Evolutionary conservation across 2,113 vertebrate genomes (phyloP).

Genomic region (Addax nasomaculatus): DNA sequence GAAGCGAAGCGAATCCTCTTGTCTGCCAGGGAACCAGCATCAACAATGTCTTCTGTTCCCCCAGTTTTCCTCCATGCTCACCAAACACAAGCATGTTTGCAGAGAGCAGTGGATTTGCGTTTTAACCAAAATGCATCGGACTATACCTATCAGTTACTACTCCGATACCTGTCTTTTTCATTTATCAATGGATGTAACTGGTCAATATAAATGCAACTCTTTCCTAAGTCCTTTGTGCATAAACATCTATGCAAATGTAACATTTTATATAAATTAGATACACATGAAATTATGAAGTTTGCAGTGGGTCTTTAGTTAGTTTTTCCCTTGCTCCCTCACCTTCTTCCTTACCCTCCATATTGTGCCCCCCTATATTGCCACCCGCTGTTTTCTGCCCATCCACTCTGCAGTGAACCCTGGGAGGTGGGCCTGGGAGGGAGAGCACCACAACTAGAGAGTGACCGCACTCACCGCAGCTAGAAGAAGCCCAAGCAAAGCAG

Average conservation of each 20-base stretch:
- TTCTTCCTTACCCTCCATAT: neutral
- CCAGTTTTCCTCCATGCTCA: neutral
- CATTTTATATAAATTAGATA: neutral
- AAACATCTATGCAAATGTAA: neutral
- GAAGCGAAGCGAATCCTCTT: neutral
- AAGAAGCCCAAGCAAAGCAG: neutral
- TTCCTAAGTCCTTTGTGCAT: neutral
- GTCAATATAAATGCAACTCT: neutral
- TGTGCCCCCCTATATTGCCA: neutral
- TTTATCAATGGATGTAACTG: neutral
- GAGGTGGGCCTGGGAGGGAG: neutral
- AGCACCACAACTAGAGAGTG: neutral
- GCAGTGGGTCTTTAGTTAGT: neutral
- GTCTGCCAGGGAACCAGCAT: neutral
- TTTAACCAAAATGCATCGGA: neutral
- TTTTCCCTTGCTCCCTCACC: neutral
- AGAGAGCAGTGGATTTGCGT: neutral
- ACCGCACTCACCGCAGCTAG: fast-evolving
- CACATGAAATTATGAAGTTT: neutral
- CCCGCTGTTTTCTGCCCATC: neutral
- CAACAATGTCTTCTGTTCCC: neutral
- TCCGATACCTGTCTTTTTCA: neutral
- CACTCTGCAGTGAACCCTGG: neutral
- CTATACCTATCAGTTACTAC: neutral
- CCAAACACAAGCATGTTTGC: neutral